Evolutionary conservation across 2,113 vertebrate species (phyloP).

Genomic region (Gadus chalcogrammus): DNA sequence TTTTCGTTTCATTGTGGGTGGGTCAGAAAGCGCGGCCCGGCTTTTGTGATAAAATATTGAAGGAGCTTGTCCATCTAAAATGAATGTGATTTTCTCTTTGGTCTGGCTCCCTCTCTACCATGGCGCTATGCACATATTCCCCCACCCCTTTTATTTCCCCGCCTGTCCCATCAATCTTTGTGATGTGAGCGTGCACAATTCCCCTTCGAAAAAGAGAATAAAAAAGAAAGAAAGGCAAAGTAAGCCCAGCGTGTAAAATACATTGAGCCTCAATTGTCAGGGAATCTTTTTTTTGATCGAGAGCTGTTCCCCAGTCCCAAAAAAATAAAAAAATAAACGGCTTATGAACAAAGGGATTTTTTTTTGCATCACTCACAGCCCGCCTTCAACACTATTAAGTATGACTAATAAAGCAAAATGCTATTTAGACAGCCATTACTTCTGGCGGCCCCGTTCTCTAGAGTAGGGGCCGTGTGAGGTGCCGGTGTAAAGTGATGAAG

Average conservation of each 20-base stretch:
- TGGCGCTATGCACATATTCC: conserved; percentile 35
- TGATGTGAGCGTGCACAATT: conserved; percentile 52
- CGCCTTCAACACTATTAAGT: conserved; percentile 73
- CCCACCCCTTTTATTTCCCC: conserved; percentile 47
- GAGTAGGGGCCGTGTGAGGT: conserved; percentile 42
- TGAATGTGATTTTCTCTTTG: conserved; percentile 44
- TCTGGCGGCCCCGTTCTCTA: conserved; percentile 72
- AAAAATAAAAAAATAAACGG: conserved; percentile 50
- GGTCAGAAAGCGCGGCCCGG: conserved; percentile 21
- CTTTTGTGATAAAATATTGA: conserved; percentile 47
- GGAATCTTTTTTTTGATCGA: conserved; percentile 66
- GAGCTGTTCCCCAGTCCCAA: conserved; percentile 38
- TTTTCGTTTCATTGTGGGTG: conserved; percentile 34
- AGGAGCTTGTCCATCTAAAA: conserved; percentile 44
- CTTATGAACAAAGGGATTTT: conserved; percentile 62
- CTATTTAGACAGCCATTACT: conserved; percentile 74
- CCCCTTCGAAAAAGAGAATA: not conserved
- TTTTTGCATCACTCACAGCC: conserved; percentile 62
- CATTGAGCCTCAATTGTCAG: conserved; percentile 62
- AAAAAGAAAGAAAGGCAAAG: conserved; percentile 48
- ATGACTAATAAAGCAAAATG: conserved; percentile 81
- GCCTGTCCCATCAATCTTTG: conserved; percentile 60
- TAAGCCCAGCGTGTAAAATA: conserved; percentile 67
- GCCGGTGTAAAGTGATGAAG: conserved; percentile 57
- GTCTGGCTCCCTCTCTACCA: conserved; percentile 48